These are phyloP conservation scores for Chascanopsetta lugubris DNA, from an alignment of 2,113 vertebrate species.

Conservation along the genomic window DNA sequence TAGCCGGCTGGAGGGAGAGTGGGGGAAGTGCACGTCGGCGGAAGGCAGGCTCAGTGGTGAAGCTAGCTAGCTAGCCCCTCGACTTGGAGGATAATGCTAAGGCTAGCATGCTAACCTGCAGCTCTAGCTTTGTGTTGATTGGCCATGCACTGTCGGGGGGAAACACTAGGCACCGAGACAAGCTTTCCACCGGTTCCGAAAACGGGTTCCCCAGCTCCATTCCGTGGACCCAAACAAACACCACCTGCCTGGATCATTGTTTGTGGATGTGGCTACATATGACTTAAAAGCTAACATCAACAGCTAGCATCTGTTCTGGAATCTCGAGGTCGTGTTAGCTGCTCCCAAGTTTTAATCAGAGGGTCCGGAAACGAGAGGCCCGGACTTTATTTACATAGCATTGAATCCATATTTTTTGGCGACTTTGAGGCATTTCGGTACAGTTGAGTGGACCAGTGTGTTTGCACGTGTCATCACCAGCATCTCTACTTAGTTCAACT, in stretches of 20 bases:
- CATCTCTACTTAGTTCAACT: constrained; percentile 58
- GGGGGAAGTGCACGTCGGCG: constrained; percentile 80
- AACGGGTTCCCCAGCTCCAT: constrained; percentile 10
- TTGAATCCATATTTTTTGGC: constrained; percentile 11
- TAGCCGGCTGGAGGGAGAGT: constrained; percentile 78
- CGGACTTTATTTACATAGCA: constrained; percentile 27
- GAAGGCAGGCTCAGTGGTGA: constrained; percentile 65
- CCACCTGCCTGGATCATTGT: constrained; percentile 1
- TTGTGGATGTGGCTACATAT: constrained; percentile 31
- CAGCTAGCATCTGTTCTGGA: constrained; percentile 55
- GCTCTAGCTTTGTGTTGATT: constrained; percentile 34
- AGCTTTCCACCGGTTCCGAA: constrained; percentile 7
- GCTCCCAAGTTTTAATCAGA: constrained; percentile 42
- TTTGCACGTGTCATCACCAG: constrained; percentile 60
- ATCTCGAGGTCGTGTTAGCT: constrained; percentile 61
- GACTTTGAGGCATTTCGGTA: constrained; percentile 13
- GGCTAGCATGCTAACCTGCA: constrained; percentile 38
- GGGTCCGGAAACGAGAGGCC: constrained; percentile 23
- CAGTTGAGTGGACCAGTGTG: constrained; percentile 43
- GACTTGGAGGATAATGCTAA: constrained; percentile 48
- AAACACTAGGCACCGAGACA: constrained; percentile 11
- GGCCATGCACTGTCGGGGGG: constrained; percentile 14
- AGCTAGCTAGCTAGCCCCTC: constrained; percentile 68
- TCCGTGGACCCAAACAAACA: constrained; percentile 2
- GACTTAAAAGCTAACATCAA: constrained; percentile 35